Base-by-base conservation (phyloP, 1,140 invertebrate genomes). In the Neoseiulus cucumeris region DNA sequence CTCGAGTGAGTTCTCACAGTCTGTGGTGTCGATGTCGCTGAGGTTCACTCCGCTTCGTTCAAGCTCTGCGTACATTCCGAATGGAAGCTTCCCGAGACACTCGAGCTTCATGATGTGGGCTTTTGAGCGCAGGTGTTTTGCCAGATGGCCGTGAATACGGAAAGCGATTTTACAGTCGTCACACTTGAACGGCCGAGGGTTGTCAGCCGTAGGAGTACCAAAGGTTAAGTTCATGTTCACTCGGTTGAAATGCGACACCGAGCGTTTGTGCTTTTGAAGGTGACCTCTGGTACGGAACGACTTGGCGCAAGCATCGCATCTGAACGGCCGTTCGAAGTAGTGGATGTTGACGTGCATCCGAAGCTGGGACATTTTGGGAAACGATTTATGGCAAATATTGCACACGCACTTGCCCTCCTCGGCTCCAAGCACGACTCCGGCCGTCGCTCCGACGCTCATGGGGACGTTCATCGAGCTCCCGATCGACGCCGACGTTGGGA, bases 101-200 rank as follows among this genome's bases (percentile, higher is more conserved):
- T 96, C 92, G 44, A 97, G 79, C 72, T 89, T 86, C 84, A 91
- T 91, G 25, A 97, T 92, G 73, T 98, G 94, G 82, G 90, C 88
- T 80, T 96, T 96, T 33, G 91, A 94, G 42, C 92, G 82, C 44
- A 97, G 79, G 80, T 98, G 94, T 77, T 96, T 96, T 0, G 91
- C 89, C 69, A 98, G 78, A 76, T 96, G 91, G 0, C 91, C 92
- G 72, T 94, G 90, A 72, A 95, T 95, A 68, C 92, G 82, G 74
- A 98, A 98, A 0, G 90, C 91, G 67, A 92, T 87, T 74, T 91
- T 91, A 75, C 94, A 98, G 72, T 95, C 90, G 6, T 83, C 84
- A 78, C 93, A 97, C 72, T 91, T 90, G 72, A 92, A 95, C 5
- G 91, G 90, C 55, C 91, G 80, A 17, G 91, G 91, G 78, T 95